Percentiles rank a stretch among this genome's conserved stretches.
These are phyloP conservation scores for Zosterops borbonicus DNA, from an alignment of 2,113 vertebrate genomes.

Conservation along the genomic window DNA sequence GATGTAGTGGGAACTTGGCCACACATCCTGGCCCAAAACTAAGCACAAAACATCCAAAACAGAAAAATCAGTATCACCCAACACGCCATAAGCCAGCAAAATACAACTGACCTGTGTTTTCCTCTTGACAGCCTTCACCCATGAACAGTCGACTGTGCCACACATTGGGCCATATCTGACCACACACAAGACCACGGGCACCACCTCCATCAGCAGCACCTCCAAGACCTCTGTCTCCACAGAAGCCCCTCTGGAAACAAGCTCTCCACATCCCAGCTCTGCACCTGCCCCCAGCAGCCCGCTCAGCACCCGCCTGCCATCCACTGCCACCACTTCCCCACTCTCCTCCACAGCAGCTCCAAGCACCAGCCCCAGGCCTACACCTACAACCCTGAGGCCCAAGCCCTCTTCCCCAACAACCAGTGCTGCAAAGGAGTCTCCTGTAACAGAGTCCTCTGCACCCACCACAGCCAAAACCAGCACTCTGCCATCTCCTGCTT, in stretches of 20 bases:
- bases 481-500: no score
- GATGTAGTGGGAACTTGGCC: fast-evolving
- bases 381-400: no score
- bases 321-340: no score
- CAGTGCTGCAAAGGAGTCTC: no score
- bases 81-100: fast-evolving
- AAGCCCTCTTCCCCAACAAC: no score
- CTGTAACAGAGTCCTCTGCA: no score
- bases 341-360: no score
- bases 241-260: background rate
- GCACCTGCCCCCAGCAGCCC: background rate
- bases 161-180: background rate
- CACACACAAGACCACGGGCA: fast-evolving
- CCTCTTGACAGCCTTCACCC: background rate
- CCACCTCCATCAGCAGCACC: background rate
- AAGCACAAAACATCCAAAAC: fast-evolving
- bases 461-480: no score
- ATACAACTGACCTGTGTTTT: fast-evolving
- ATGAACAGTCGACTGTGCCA: fast-evolving
- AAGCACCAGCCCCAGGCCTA: no score
- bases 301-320: no score
- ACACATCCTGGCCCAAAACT: fast-evolving
- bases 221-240: background rate
- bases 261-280: background rate
- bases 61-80: fast-evolving